Base-by-base conservation (phyloP, 2,888 invertebrate genomes). In the Dryadula phaetusa region DNA sequence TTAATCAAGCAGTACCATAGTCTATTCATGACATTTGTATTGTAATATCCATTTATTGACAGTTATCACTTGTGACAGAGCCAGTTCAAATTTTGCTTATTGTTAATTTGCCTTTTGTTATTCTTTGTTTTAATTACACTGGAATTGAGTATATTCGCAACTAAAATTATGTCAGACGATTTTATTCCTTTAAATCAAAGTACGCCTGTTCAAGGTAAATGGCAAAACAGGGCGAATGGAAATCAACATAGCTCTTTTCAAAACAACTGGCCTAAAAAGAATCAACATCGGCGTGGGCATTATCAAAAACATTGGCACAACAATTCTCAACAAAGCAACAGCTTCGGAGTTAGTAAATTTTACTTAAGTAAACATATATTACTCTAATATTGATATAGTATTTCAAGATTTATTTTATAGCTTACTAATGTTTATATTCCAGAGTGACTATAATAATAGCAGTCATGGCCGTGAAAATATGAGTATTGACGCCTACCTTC, bases 151-250 rank as follows among this genome's bases (percentile, higher is more conserved):
- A 18, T 6, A 34, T 52, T 7, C 1, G 4, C 16, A 37, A 2
- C 34, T n/a, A 44, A 10, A 53, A 66, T 37, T n/a, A 91, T 91
- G 92, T 85, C 90, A 1, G 92, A 90, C 62, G 77, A 87, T 72
- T 92, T 92, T 70, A 91, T 92, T 71, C 92, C 92, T 1, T 70
- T 92, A 22, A 88, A 85, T 70, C 91, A 92, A 75, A 92, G 92
- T 71, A 92, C 92, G 2, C 92, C 92, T 28, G 77, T 85, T 7
- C 74, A 81, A 18, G 77, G 79, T 47, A 81, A 77, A 69, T 85
- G 86, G 83, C 81, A 84, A 66, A 78, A 79, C 14, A 80, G 75
- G 67, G 79, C 52, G 16, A 52, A 52, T 28, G 52, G 16, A 52
- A 52, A 80, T 58, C 81, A 81, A 49, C 80, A 81, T 44, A 77